Evolutionary conservation across 2,888 invertebrate species (phyloP).

Genomic region (Encarsia formosa): DNA sequence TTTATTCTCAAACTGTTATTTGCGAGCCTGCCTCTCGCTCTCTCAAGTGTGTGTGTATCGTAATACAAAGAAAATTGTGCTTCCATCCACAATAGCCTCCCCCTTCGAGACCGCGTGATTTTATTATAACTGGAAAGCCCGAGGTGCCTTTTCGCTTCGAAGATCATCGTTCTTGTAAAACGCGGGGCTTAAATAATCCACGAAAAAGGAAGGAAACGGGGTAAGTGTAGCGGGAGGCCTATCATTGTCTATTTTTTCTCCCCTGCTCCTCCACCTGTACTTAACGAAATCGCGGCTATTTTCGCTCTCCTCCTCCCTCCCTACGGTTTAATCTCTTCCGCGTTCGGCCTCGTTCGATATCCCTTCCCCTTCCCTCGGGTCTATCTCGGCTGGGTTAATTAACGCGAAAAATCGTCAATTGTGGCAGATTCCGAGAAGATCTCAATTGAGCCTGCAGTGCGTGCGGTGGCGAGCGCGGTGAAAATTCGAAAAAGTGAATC

Average conservation of each 20-base stretch:
- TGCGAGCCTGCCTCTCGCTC: too few species aligned
- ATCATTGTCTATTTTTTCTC: constrained; percentile 19
- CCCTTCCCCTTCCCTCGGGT: not conserved
- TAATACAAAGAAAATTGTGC: too few species aligned
- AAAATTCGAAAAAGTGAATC: not conserved
- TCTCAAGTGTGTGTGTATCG: too few species aligned
- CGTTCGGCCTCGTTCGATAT: not conserved
- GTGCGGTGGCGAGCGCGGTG: not conserved
- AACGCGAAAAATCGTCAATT: not conserved
- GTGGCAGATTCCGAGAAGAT: not conserved
- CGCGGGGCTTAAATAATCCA: too few species aligned
- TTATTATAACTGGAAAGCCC: too few species aligned
- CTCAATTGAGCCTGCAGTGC: too few species aligned
- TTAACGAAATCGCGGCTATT: constrained; percentile 20
- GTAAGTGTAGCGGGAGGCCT: constrained; percentile 3
- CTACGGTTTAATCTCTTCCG: constrained; percentile 9
- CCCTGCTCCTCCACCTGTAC: constrained; percentile 9
- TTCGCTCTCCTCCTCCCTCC: not conserved
- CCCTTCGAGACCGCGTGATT: too few species aligned
- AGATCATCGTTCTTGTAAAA: too few species aligned
- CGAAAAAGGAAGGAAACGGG: too few species aligned
- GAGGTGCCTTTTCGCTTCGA: too few species aligned
- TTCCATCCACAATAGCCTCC: too few species aligned
- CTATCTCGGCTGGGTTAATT: not conserved
- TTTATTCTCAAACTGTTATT: too few species aligned